phyloP scores from a whole-genome alignment of 1,140 invertebrate species.

The Trachymyrmex septentrionalis region DNA sequence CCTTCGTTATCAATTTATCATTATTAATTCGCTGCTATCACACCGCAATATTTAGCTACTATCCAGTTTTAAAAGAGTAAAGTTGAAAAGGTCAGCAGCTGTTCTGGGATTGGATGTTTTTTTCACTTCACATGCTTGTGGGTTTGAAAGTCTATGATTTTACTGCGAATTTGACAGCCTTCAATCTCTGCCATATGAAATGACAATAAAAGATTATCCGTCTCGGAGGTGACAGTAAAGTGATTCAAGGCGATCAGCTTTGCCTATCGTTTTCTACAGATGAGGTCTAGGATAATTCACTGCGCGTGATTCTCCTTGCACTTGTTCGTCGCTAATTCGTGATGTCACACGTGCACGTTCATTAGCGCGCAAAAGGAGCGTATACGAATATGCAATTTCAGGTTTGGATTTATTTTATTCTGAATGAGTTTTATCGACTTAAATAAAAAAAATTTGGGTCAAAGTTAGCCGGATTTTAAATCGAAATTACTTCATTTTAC shows the following conservation, averaged over 20 bases:
- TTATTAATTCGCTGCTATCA: not conserved
- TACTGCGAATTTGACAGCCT: conserved; percentile 8
- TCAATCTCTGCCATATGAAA: not conserved
- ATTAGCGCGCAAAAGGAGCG: conserved; percentile 42
- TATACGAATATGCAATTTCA: conserved; percentile 9
- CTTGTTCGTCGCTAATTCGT: conserved; percentile 51
- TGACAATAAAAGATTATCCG: conserved; percentile 25
- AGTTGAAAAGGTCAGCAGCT: conserved; percentile 2
- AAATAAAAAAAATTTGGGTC: too few species aligned
- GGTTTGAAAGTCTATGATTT: conserved; percentile 15
- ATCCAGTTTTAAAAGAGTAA: not conserved
- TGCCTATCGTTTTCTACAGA: conserved; percentile 18
- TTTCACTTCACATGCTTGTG: not conserved
- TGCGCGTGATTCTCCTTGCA: conserved; percentile 28
- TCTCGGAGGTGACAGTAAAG: conserved; percentile 20
- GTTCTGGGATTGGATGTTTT: not conserved
- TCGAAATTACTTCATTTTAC: not conserved
- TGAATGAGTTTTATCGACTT: not conserved
- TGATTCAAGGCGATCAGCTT: conserved; percentile 56
- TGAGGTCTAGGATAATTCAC: conserved; percentile 11
- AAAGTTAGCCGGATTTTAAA: too few species aligned
- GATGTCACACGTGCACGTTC: conserved; percentile 33
- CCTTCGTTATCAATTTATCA: not conserved
- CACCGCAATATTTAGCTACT: not conserved
- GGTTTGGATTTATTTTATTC: conserved; percentile 11